phyloP scores from a whole-genome alignment of 2,797 vertebrate species.

The Neosalanx taihuensis region DNA sequence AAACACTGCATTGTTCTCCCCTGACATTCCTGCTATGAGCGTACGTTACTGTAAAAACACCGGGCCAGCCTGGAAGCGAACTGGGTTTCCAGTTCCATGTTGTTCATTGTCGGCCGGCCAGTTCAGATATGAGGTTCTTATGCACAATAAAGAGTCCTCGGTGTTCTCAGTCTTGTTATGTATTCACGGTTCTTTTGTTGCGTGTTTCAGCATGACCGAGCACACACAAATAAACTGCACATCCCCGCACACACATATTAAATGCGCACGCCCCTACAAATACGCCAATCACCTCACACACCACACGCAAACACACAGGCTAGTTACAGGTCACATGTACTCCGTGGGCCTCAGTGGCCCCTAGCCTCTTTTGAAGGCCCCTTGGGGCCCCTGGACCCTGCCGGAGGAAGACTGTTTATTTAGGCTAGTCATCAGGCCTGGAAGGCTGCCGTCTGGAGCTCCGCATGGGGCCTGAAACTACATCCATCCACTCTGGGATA shows the following conservation, averaged over 20 bases:
- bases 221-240: neutral
- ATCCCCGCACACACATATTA: neutral
- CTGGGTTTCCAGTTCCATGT: no score
- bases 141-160: no score
- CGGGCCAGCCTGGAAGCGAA: no score
- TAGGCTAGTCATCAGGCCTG: conserved; percentile 7
- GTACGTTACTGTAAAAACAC: no score
- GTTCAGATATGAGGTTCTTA: no score
- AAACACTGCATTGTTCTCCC: neutral
- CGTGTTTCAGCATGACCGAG: neutral
- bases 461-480: conserved; percentile 3
- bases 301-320: neutral
- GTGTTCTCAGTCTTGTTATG: neutral
- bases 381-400: conserved; percentile 11
- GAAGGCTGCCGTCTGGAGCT: conserved; percentile 5
- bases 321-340: neutral
- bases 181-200: neutral
- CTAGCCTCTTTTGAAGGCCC: neutral
- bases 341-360: no score
- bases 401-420: conserved; percentile 14
- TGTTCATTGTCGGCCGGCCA: no score
- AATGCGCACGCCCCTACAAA: neutral
- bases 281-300: neutral
- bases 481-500: neutral
- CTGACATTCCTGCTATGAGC: neutral